These are phyloP conservation scores for Typhlomys cinereus DNA, from an alignment of 2,113 vertebrate species.

Conservation along the genomic window DNA sequence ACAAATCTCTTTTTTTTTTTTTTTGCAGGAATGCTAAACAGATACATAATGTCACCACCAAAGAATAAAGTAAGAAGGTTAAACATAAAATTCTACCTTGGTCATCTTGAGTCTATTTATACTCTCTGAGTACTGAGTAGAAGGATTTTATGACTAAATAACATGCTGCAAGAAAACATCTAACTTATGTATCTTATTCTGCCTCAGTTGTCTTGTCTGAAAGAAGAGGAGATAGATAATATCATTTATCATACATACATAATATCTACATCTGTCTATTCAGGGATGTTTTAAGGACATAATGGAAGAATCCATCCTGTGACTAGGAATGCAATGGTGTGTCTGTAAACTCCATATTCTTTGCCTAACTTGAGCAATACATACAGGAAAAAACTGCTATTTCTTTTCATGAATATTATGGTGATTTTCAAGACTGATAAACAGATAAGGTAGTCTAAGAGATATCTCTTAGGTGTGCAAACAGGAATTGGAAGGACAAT, in stretches of 20 bases:
- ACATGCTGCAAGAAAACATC: background rate
- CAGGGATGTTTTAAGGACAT: background rate
- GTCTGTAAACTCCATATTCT: background rate
- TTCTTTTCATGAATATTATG: background rate
- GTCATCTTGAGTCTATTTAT: background rate
- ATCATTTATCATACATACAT: background rate
- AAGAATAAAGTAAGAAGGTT: background rate
- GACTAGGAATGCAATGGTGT: background rate
- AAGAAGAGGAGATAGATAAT: background rate
- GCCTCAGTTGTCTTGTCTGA: background rate
- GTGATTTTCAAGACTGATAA: background rate
- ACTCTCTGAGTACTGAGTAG: background rate
- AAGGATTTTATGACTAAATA: background rate
- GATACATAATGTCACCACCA: background rate
- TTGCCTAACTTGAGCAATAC: background rate
- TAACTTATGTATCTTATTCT: background rate
- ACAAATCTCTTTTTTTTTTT: background rate
- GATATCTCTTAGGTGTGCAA: background rate
- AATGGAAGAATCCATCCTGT: background rate
- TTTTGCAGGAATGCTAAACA: background rate
- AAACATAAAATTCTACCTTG: slow-evolving; percentile 32
- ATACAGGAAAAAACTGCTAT: background rate
- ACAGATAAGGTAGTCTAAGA: background rate
- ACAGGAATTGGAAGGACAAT: background rate
- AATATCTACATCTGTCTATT: too few relatives aligned